A percentile compares a stretch with the other conserved stretches of the same genome.
These are phyloP conservation scores for Clanis bilineata DNA, from an alignment of 2,888 invertebrate species.

Conservation along the genomic window DNA sequence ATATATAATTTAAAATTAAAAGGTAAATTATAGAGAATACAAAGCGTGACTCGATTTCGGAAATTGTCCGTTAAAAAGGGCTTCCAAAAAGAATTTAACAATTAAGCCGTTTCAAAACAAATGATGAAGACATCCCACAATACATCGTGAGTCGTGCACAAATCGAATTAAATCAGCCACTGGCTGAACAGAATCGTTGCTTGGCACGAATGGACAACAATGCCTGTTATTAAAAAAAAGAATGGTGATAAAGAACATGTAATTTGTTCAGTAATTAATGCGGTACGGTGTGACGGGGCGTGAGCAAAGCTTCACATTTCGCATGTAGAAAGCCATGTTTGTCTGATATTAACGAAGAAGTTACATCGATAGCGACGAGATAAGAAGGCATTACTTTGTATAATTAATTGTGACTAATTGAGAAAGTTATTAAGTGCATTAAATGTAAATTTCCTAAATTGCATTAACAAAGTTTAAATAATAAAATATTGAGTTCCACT, in stretches of 20 bases:
- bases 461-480: conserved; percentile 33
- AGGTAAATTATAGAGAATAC: not conserved
- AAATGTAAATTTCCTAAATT: conserved; percentile 41
- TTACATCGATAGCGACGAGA: conserved; percentile 58
- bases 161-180: conserved; percentile 76
- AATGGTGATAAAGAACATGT: conserved; percentile 74
- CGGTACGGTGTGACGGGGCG: conserved; percentile 72
- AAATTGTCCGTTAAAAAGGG: conserved; percentile 14
- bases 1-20: conserved; percentile 1
- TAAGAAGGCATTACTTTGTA: conserved; percentile 60
- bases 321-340: conserved; percentile 64
- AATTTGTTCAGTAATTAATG: conserved; percentile 75
- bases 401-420: conserved; percentile 74
- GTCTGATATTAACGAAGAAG: conserved; percentile 58
- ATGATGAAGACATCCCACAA: conserved; percentile 59
- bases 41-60: conserved; percentile 1
- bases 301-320: conserved; percentile 72
- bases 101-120: conserved; percentile 51
- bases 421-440: conserved; percentile 49
- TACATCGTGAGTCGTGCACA: conserved; percentile 61
- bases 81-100: conserved; percentile 35
- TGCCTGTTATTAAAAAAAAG: conserved; percentile 77
- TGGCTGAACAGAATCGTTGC: conserved; percentile 75
- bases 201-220: conserved; percentile 77
- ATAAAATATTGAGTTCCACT: not conserved